phyloP scores from a whole-genome alignment of 2,113 vertebrate genomes.

The Takifugu flavidus region DNA sequence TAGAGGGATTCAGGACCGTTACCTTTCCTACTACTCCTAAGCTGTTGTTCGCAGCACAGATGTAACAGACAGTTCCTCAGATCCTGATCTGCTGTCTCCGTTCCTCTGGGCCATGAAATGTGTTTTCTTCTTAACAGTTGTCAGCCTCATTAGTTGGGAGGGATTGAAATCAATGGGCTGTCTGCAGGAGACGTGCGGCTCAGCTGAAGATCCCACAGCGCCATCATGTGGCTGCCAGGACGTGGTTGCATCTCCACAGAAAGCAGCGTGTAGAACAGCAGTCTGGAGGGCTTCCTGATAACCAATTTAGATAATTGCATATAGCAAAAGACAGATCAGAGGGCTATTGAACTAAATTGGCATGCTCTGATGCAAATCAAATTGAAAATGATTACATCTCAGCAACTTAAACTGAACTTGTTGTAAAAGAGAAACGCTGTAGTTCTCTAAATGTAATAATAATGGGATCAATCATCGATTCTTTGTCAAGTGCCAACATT shows the following conservation, averaged over 20 bases:
- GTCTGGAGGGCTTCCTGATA: neutral
- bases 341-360: conserved; percentile 2
- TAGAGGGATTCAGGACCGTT: no score
- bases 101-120: neutral
- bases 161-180: neutral
- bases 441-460: no score
- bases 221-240: conserved; percentile 54
- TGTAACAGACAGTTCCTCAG: neutral
- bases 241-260: neutral
- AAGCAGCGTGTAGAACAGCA: conserved; percentile 14
- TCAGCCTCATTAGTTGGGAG: neutral
- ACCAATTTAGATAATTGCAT: conserved; percentile 23
- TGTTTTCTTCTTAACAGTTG: conserved; percentile 15
- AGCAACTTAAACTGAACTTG: no score
- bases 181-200: neutral
- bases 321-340: conserved; percentile 13
- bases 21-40: no score
- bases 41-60: no score
- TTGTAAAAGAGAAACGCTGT: no score
- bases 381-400: neutral
- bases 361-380: conserved; percentile 7
- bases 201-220: conserved; percentile 44
- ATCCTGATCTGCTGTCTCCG: conserved; percentile 9
- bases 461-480: no score
- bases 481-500: no score